Conservation (phyloP, 2,113 vertebrate species). For the Merops nubicus region DNA sequence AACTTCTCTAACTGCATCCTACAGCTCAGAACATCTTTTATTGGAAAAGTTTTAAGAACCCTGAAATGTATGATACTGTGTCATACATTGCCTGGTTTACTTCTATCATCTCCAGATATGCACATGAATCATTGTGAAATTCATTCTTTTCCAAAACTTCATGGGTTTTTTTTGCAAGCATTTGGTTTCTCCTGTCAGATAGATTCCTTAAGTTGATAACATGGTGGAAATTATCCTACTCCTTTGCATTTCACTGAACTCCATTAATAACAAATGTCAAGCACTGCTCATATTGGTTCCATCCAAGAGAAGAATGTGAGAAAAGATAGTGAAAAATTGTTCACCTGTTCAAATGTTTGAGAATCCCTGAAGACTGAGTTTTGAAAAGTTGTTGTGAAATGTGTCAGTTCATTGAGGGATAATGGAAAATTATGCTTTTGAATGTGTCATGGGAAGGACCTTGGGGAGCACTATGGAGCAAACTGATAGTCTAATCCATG, state of each 20-base stretch:
- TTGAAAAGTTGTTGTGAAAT: not conserved
- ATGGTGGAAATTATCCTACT: not conserved
- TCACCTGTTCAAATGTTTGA: not conserved
- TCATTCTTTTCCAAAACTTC: not conserved
- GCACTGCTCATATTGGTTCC: not conserved
- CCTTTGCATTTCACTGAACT: not conserved
- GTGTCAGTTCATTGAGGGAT: not conserved
- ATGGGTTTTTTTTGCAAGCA: accelerated
- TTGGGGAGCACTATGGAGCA: not conserved
- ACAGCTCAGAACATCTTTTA: not conserved
- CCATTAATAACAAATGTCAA: not conserved
- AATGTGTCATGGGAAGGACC: not conserved
- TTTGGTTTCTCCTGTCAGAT: not conserved
- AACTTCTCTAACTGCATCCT: not conserved
- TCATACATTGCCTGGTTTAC: not conserved
- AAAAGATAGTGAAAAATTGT: not conserved
- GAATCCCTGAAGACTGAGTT: not conserved
- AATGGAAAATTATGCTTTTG: not conserved
- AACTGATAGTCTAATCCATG: not conserved
- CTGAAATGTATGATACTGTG: not conserved
- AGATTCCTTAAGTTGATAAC: not conserved
- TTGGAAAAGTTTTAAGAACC: not conserved
- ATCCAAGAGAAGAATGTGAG: not conserved
- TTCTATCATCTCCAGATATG: accelerated
- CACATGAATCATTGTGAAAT: not conserved